These are phyloP conservation scores for Yoshiicerus persimilis DNA, from an alignment of 1,140 invertebrate species.

Conservation along the genomic window DNA sequence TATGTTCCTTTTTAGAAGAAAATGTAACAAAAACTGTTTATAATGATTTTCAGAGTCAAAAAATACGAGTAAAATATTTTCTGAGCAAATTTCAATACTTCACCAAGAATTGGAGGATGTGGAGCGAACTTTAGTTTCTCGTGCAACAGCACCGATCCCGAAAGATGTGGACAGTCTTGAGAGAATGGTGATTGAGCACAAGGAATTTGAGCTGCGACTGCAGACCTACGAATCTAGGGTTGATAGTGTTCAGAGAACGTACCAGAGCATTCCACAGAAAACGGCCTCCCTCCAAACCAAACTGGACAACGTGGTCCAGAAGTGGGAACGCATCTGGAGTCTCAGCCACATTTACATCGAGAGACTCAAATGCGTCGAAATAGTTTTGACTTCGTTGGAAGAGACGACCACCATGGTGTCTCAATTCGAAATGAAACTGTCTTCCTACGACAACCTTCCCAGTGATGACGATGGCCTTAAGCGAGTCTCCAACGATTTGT, in stretches of 20 bases:
- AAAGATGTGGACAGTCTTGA: constrained; percentile 82
- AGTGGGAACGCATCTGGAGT: constrained; percentile 89
- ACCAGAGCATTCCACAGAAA: constrained; percentile 77
- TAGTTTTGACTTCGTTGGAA: constrained; percentile 82
- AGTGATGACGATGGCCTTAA: constrained; percentile 75
- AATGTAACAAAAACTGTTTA: no score
- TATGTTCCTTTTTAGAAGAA: background rate
- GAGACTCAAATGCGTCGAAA: constrained; percentile 85
- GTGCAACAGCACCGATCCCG: constrained; percentile 76
- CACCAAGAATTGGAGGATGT: constrained; percentile 79
- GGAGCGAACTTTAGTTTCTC: constrained; percentile 76
- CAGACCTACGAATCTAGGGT: constrained; percentile 65
- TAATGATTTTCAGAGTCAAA: constrained; percentile 69
- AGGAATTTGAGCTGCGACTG: constrained; percentile 77
- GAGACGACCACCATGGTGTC: constrained; percentile 84
- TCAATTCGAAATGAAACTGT: constrained; percentile 87
- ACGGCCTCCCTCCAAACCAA: constrained; percentile 87
- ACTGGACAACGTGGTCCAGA: constrained; percentile 79
- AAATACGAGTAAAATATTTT: constrained; percentile 80
- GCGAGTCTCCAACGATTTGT: constrained; percentile 70
- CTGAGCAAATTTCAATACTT: constrained; percentile 77
- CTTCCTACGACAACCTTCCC: constrained; percentile 78
- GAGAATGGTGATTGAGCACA: constrained; percentile 82
- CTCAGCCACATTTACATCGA: constrained; percentile 85
- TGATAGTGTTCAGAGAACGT: constrained; percentile 77